Conservation (phyloP, 2,113 vertebrate genomes). For the Leiothrix lutea region DNA sequence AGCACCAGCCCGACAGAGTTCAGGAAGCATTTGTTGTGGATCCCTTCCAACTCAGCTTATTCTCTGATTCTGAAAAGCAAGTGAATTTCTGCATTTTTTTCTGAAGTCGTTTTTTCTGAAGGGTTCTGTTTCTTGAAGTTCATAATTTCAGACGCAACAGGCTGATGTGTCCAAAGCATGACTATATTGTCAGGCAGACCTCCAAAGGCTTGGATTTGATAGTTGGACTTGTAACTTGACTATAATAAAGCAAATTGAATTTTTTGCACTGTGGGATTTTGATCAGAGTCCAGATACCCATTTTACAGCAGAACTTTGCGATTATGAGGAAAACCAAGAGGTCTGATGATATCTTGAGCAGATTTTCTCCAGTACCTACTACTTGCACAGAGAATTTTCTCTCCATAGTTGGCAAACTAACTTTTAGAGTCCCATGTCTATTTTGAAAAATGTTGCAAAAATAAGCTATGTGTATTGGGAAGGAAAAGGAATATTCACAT, state of each 20-base stretch:
- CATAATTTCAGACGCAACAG: background rate
- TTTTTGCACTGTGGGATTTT: background rate
- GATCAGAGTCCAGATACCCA: background rate
- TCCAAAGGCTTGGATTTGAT: background rate
- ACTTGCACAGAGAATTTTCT: background rate
- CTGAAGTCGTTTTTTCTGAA: background rate
- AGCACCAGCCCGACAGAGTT: background rate
- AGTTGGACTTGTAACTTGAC: background rate
- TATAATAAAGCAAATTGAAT: background rate
- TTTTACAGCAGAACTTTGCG: background rate
- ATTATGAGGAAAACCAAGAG: background rate
- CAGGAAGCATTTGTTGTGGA: background rate
- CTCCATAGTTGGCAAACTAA: background rate
- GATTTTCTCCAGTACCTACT: background rate
- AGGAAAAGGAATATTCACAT: background rate
- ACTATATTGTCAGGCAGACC: background rate
- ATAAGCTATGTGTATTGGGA: background rate
- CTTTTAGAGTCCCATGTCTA: background rate
- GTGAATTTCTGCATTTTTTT: background rate
- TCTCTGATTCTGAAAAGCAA: background rate
- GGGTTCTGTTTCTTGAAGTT: background rate
- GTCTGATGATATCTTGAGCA: background rate
- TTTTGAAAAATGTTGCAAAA: background rate
- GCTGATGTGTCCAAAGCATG: background rate
- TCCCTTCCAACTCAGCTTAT: background rate